Evolutionary conservation across 2,888 invertebrate species (phyloP).

Genomic region (Seira musarum): DNA sequence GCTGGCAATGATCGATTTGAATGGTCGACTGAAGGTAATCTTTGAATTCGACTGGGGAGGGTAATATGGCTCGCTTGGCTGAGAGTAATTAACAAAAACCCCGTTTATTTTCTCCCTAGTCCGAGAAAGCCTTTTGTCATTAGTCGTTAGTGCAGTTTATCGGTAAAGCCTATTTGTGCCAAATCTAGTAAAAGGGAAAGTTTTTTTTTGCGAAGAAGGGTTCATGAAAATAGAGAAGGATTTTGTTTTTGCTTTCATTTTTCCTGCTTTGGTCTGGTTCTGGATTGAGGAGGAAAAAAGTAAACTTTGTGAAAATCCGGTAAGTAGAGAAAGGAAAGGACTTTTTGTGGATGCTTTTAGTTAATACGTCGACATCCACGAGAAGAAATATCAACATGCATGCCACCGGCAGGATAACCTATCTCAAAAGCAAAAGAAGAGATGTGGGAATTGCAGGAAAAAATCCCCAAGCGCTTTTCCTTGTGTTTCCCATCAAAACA

Average conservation of each 20-base stretch:
- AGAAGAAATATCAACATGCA: background rate
- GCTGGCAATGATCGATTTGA: conserved; percentile 38
- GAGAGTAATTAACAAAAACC: conserved; percentile 47
- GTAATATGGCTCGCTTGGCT: background rate
- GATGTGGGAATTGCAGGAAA: conserved; percentile 48
- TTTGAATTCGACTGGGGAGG: background rate
- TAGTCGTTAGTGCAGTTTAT: background rate
- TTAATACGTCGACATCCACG: background rate
- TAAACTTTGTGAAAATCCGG: conserved; percentile 51
- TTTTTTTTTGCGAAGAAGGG: background rate
- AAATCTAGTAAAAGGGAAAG: conserved; percentile 17
- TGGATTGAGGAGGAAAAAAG: conserved; percentile 16
- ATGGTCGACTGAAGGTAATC: conserved; percentile 23
- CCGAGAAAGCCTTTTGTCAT: background rate
- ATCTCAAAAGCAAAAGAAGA: conserved; percentile 11
- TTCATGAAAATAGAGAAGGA: conserved; percentile 3
- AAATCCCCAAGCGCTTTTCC: conserved; percentile 54
- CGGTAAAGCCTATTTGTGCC: background rate
- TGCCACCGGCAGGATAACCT: background rate
- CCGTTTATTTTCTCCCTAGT: background rate
- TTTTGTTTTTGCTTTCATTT: background rate
- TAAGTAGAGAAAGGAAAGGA: conserved; percentile 19
- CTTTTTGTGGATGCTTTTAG: conserved; percentile 4
- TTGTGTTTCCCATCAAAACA: conserved; percentile 52
- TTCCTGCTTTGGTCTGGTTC: background rate